Conservation (phyloP, 2,888 invertebrate genomes). For the Andrena marginata region DNA sequence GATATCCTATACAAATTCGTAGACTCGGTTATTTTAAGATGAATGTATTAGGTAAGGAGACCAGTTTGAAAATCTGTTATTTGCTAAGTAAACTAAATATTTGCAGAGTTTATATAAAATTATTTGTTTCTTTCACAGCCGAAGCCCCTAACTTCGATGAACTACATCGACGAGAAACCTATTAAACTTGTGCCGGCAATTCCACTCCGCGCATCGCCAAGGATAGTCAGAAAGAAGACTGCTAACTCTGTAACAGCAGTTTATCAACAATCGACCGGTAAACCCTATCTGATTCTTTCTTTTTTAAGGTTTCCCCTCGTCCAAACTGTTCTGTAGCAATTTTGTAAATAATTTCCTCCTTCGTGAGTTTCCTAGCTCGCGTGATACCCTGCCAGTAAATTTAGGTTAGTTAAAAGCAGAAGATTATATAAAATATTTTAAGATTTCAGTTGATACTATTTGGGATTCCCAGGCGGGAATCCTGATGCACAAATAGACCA, state of each 20-base stretch:
- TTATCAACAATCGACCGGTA: constrained; percentile 35
- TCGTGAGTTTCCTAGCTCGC: no score
- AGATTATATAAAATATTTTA: no score
- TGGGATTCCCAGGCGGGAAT: no score
- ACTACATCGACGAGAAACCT: constrained; percentile 74
- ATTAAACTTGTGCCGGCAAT: constrained; percentile 55
- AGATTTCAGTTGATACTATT: no score
- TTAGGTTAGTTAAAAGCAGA: no score
- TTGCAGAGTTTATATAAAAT: background rate
- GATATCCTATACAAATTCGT: background rate
- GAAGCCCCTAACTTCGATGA: constrained; percentile 62
- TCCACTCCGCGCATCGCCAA: constrained; percentile 62
- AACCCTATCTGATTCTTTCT: background rate
- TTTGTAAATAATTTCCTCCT: no score
- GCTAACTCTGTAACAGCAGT: background rate
- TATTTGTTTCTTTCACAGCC: constrained; percentile 26
- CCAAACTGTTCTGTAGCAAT: no score
- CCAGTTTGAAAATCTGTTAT: background rate
- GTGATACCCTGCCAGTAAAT: no score
- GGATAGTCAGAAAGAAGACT: constrained; percentile 27
- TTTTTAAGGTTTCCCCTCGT: background rate
- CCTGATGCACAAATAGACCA: no score
- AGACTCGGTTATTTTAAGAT: background rate
- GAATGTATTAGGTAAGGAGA: background rate
- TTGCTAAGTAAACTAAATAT: background rate